These are phyloP conservation scores for Callyntrura guangdongensis DNA, from an alignment of 2,888 invertebrate genomes.

Conservation along the genomic window DNA sequence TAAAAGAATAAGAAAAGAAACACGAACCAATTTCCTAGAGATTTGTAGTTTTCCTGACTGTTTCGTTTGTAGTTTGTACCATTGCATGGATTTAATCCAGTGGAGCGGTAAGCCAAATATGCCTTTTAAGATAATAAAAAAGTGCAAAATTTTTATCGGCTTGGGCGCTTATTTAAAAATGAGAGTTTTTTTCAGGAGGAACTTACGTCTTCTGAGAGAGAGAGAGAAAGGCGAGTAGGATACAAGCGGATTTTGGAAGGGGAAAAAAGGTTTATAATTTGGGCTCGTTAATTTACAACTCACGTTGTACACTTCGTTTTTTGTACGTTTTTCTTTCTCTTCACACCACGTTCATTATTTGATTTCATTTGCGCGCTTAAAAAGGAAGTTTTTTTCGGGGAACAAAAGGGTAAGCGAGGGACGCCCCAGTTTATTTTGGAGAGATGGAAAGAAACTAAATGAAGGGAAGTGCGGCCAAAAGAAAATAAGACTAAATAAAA, in stretches of 20 bases:
- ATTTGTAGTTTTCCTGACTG: background rate
- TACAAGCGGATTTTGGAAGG: background rate
- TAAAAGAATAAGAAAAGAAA: slow-evolving; percentile 25
- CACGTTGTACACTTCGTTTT: slow-evolving; percentile 71
- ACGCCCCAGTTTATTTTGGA: too few species aligned
- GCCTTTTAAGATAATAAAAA: too few species aligned
- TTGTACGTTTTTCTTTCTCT: slow-evolving; percentile 28
- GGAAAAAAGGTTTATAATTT: background rate
- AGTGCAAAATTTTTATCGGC: too few species aligned
- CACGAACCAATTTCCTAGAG: background rate
- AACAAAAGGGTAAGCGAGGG: too few species aligned
- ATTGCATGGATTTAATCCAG: too few species aligned
- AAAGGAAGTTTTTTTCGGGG: slow-evolving; percentile 38
- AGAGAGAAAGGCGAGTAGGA: too few species aligned
- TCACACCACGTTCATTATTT: slow-evolving; percentile 73
- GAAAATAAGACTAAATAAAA: too few species aligned
- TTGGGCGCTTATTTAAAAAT: slow-evolving; percentile 7
- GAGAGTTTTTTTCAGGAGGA: too few species aligned
- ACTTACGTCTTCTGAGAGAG: too few species aligned
- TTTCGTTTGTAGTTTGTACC: slow-evolving; percentile 1
- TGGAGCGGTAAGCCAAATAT: too few species aligned
- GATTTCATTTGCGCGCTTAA: slow-evolving; percentile 59
- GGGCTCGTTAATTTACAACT: slow-evolving; percentile 69
- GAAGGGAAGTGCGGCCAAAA: too few species aligned
- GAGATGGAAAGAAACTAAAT: too few species aligned